Evolutionary conservation across 2,888 invertebrate genomes (phyloP), one percentile per base, ranked within the genome.

Genomic region (Hoplodrina blanda): DNA sequence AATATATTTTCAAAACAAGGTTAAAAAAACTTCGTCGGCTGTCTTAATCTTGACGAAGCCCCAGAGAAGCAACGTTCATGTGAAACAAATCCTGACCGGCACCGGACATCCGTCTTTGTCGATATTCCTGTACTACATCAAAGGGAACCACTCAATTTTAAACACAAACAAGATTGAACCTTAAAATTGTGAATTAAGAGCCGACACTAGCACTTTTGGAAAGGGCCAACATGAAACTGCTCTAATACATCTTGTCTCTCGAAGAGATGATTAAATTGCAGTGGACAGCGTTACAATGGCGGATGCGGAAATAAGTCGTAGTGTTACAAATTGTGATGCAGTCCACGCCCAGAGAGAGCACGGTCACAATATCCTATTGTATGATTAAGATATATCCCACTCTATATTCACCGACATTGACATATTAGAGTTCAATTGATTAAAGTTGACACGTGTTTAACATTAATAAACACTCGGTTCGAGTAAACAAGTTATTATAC

Each of bases 61-160:
- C 88, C 89, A 89, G 87, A 92, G 90, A 83, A 86, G 88, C 89
- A 91, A 86, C 87, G 86, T 84, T 93, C 93, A 94, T 94, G 94
- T 95, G 95, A 95, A 95, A 95, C 93, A 93, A 95, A 95, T 95
- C 95, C 95, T 95, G 95, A 95, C 96, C 96, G 95, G 95, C 93
- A 95, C 94, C 96, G 96, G 96, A 96, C 95, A 92, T 96, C 96
- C 96, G 96, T 94, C 95, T 95, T 95, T 93, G 94, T 93, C 93
- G 94, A 95, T 95, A 94, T 95, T 95, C 95, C 95, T 93, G 93
- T 95, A 93, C 93, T 88, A 95, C 95, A 92, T 95, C 95, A 95
- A 95, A 95, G 94, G 92, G 93, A 93, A 87, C 89, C 89, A 90
- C 89, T 86, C 81, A 89, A 88, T 87, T 87, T 69, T 64, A 82